Evolutionary conservation across 2,888 invertebrate genomes (phyloP).

Genomic region (Megalurothrips usitatus): DNA sequence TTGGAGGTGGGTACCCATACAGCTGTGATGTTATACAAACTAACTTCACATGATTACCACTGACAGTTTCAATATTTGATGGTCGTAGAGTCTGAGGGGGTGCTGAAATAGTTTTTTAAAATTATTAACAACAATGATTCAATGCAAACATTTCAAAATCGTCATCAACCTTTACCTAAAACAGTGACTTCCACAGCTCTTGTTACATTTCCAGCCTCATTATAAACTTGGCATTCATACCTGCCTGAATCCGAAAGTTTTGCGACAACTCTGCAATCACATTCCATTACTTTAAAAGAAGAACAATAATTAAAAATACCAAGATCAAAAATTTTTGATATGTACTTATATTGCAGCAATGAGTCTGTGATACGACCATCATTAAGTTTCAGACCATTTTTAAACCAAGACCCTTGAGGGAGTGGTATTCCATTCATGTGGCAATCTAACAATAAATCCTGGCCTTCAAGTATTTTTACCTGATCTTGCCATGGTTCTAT

Average conservation of each 20-base stretch:
- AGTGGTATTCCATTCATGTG: neutral
- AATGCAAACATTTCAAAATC: neutral
- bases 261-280: neutral
- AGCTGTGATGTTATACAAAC: neutral
- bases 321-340: neutral
- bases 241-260: neutral
- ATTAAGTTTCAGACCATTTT: neutral
- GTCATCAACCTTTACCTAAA: neutral
- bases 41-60: neutral
- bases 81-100: neutral
- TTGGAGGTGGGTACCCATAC: slow-evolving; percentile 48
- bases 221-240: neutral
- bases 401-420: neutral
- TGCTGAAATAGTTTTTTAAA: neutral
- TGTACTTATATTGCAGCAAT: neutral
- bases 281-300: no score
- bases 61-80: neutral
- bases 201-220: neutral
- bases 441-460: neutral
- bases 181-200: neutral
- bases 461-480: neutral
- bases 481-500: neutral
- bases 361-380: neutral
- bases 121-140: neutral
- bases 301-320: no score